Evolutionary conservation across 1,140 invertebrate species (phyloP), one percentile per base, ranked within the genome.

Genomic region (Zelostemma sp.): DNA sequence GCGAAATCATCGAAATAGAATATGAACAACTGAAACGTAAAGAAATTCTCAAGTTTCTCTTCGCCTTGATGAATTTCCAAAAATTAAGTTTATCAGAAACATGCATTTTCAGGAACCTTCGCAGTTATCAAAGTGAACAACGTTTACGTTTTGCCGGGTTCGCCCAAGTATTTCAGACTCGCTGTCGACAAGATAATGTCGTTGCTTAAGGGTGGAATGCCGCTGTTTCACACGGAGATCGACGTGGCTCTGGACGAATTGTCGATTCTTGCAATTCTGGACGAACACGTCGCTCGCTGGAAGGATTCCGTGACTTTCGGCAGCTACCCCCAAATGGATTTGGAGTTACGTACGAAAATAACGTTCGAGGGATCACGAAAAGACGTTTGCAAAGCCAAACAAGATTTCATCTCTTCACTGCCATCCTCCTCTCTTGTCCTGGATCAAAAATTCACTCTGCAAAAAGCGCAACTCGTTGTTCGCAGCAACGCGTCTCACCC

Each of bases 121-220:
- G 64, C 90, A 21, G 77, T 92, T n/a, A 88, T 93, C 33, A 87
- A 84, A 57, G 84, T 91, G 1, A 75, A 81, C 33, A 93, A 93
- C 81, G 90, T 93, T 0, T 90, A 89, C 56, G 82, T 92, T 2
- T 87, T 93, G 54, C 92, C 92, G 31, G 92, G 92, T 18, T 88
- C 92, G n/a, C 91, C 92, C 8, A 80, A 84, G 16, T 88, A 89
- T 59, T 83, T 91, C 38, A 82, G 90, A 67, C 74, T 76, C 35
- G 83, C 86, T 28, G 88, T 91, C 25, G 61, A 75, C 8, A 41
- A 64, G 38, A 78, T 88, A 16, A 56, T 79, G 21, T 47, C 72
- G 12, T 45, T 46, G 41, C 16, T 82, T 4, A 50, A 68, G 28
- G 31, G 33, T 8, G 49, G 40, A 1, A 46, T 6, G 11, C 47